phyloP scores from a whole-genome alignment of 2,888 invertebrate genomes.

The Craniophora ligustri region DNA sequence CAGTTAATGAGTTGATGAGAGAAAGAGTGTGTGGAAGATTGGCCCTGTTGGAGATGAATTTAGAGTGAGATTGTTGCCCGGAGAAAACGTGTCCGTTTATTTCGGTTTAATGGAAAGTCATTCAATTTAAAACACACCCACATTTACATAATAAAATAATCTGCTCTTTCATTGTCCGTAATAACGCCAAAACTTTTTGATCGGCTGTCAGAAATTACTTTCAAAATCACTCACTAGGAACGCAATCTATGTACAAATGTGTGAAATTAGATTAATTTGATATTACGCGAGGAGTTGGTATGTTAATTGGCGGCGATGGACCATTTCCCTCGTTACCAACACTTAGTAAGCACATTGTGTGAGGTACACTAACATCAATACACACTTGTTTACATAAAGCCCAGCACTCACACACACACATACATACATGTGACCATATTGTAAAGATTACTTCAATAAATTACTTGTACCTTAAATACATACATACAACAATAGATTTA shows the following conservation, averaged over 20 bases:
- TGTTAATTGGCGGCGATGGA: slow-evolving; percentile 47
- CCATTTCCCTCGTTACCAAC: slow-evolving; percentile 51
- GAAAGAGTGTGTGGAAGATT: no score
- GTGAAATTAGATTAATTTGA: not conserved
- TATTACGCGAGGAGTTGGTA: slow-evolving; percentile 17
- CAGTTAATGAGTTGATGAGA: no score
- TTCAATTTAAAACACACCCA: slow-evolving; percentile 5
- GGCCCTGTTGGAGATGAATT: no score
- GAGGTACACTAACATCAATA: slow-evolving; percentile 12
- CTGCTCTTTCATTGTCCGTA: slow-evolving; percentile 30
- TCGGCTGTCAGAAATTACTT: slow-evolving; percentile 10
- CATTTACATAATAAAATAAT: slow-evolving; percentile 32
- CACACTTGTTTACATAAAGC: slow-evolving; percentile 25
- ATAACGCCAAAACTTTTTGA: slow-evolving; percentile 19
- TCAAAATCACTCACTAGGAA: not conserved
- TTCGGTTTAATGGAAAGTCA: no score
- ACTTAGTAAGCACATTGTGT: slow-evolving; percentile 34
- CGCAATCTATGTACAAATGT: not conserved
- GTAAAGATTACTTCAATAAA: no score
- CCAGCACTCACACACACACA: no score
- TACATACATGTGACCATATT: no score
- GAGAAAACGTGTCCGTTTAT: no score
- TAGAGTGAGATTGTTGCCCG: no score
- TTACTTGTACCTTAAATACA: no score
- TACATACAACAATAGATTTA: no score